Evolutionary conservation across 1,140 invertebrate genomes (phyloP), one percentile per base, ranked within the genome.

Genomic region (Drosophila nigromelanica): DNA sequence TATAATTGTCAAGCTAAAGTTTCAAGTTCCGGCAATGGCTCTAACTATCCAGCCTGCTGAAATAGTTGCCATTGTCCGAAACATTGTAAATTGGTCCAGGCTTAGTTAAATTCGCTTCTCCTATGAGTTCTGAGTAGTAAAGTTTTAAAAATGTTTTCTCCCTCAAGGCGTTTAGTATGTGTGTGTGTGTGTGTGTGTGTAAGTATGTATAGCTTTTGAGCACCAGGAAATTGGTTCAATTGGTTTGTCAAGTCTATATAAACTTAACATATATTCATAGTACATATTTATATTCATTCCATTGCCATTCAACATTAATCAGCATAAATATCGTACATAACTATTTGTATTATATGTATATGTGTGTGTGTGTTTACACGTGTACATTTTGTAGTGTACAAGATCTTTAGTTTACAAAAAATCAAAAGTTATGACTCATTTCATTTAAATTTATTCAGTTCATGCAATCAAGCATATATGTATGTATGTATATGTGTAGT

Each of bases 381-480:
- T 54, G 15, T 64, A 40, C 39, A 14, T 67, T 33, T 62, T 33
- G 35, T 60, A 48, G 35, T 52, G 52, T 75, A 51, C 56, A 70
- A 68, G 70, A 61, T 74, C 45, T 73, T 63, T 70, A 74, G 64
- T 64, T 74, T 45, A 74, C 66, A 64, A 69, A 63, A 64, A 73
- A 74, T 77, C 75, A 74, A 77, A 74, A 74, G 56, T 74, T 66
- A 74, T 77, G 72, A 74, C 72, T 77, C 72, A 74, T 64, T 73
- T 73, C 33, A 56, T 76, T 85, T 75, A 89, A 82, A 89, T 86
- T 86, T 86, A 86, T 82, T 86, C 82, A 86, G 82, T 86, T 86
- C 82, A 82, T 86, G 82, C 82, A 55, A 63, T 76, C 67, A 52
- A 69, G 81, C 82, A 86, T 87, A 76, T 85, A 64, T 77, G 60